Base-by-base conservation (phyloP, 2,797 vertebrate genomes). In the Scleropages formosus region DNA sequence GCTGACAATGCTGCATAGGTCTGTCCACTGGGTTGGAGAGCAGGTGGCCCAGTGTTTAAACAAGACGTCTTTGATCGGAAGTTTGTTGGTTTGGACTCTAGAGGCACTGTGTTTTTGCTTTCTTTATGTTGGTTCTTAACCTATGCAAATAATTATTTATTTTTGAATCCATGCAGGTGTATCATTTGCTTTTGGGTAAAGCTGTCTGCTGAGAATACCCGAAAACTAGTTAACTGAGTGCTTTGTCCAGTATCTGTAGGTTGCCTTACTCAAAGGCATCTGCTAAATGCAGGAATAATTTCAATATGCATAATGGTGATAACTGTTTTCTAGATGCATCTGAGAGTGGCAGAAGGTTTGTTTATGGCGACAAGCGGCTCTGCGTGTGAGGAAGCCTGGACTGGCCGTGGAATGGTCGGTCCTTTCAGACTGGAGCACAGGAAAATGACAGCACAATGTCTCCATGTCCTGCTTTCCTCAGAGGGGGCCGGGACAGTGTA, bases 401-500 rank as follows among this genome's bases (percentile, higher is more conserved):
- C 24, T 31, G 31, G 31, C 31, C 31, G 39, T 39, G 31, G 31
- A 39, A 39, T 31, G 31, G 31, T 6, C 6, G 31, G 6, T 39
- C 31, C 31, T n/a, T 59, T 72, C 11, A 27, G 47, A 27, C 0
- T 47, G 44, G 68, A 46, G 64, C 49, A 46, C 31, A 31, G 73
- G 73, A 69, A 62, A 31, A 51, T 31, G 56, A 75, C 77, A 39
- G n/a, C 27, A 10, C 58, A 31, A 18, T 20, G 46, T 49, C 31
- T 63, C 72, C 65, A 62, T 49, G 60, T 51, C 61, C 58, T 65
- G 66, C 53, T 77, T 70, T 66, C 63, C 20, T 44, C 6, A 31
- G 68, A 47, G 69, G 3, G 20, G 69, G 31, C 4, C 24, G 8
- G 65, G 60, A 65, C 18, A 51, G 61, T 62, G 12, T 20, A 73